Percentiles rank a stretch among this genome's conserved stretches.
These are phyloP conservation scores for Spea hammondii DNA, from an alignment of 2,797 vertebrate genomes.

Conservation along the genomic window DNA sequence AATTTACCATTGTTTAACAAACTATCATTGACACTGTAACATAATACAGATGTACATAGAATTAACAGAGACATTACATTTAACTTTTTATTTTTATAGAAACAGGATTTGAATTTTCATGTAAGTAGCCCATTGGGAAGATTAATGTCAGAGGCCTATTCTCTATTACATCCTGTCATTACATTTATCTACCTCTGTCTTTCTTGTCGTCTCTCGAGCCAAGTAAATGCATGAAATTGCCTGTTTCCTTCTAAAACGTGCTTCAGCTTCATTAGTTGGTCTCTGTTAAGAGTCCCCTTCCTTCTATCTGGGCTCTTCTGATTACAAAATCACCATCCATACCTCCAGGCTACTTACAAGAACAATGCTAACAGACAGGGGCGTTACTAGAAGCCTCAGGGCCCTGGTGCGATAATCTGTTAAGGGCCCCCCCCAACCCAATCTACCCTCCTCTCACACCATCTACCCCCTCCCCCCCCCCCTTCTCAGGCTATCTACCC, in stretches of 20 bases:
- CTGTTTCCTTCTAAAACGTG: constrained; percentile 46
- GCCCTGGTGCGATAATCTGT: too few relatives aligned
- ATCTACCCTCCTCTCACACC: too few relatives aligned
- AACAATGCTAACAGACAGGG: constrained; percentile 49
- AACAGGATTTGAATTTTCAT: constrained; percentile 48
- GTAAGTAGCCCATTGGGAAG: constrained; percentile 49
- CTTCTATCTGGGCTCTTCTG: constrained; percentile 45
- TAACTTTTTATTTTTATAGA: constrained; percentile 1
- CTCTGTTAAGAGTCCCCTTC: constrained; percentile 43
- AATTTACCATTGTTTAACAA: too few relatives aligned
- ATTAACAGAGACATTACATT: constrained; percentile 38
- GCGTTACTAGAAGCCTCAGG: too few relatives aligned
- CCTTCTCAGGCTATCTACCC: too few relatives aligned
- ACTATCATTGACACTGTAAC: constrained; percentile 16
- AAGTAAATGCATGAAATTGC: constrained; percentile 50
- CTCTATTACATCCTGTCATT: constrained; percentile 51
- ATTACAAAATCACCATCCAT: constrained; percentile 50
- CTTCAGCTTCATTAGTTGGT: constrained; percentile 52
- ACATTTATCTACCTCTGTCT: constrained; percentile 49
- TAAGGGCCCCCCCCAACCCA: too few relatives aligned
- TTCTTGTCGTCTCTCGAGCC: constrained; percentile 51
- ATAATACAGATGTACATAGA: constrained; percentile 37
- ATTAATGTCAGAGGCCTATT: constrained; percentile 52
- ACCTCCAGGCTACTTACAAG: constrained; percentile 47
- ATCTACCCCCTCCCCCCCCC: too few relatives aligned